Evolutionary conservation across 1,140 invertebrate genomes (phyloP).

Genomic region (Ips nitidus): DNA sequence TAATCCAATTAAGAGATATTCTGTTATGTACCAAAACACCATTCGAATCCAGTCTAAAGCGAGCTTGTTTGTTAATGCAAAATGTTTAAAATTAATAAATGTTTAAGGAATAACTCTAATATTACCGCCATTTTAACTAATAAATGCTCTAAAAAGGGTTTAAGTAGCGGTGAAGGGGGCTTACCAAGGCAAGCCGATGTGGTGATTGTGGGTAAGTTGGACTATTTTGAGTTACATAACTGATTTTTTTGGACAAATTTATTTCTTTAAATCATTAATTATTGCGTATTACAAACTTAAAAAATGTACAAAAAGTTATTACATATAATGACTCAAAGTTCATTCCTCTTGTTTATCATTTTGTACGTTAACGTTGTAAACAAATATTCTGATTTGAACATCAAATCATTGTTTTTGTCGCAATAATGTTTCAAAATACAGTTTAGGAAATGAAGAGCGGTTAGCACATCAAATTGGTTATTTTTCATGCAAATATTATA

Average conservation of each 20-base stretch:
- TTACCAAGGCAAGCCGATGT: slow-evolving; percentile 49
- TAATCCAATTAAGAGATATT: slow-evolving; percentile 27
- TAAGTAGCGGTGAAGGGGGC: slow-evolving; percentile 29
- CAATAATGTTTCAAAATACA: not conserved
- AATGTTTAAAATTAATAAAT: slow-evolving; percentile 23
- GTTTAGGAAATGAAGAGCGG: not conserved
- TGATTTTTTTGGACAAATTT: not conserved
- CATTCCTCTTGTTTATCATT: not conserved
- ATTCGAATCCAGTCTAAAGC: not conserved
- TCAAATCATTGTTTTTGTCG: not conserved
- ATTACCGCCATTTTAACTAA: not conserved
- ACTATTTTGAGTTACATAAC: not conserved
- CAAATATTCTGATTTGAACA: not conserved
- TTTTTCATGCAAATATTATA: not conserved
- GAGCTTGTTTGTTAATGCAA: slow-evolving; percentile 7
- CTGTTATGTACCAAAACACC: slow-evolving; percentile 18
- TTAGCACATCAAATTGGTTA: not conserved
- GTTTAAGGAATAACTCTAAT: slow-evolving; percentile 9
- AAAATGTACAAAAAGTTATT: not conserved
- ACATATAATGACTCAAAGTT: not conserved
- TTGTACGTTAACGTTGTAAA: not conserved
- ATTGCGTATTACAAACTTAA: not conserved
- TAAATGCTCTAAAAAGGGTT: slow-evolving; percentile 19
- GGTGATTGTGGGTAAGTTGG: slow-evolving; percentile 49
- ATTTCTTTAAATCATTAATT: slow-evolving; percentile 1